A percentile compares a stretch with the other conserved stretches of the same genome.
phyloP scores from a whole-genome alignment of 2,113 vertebrate species.

The Passer domesticus region DNA sequence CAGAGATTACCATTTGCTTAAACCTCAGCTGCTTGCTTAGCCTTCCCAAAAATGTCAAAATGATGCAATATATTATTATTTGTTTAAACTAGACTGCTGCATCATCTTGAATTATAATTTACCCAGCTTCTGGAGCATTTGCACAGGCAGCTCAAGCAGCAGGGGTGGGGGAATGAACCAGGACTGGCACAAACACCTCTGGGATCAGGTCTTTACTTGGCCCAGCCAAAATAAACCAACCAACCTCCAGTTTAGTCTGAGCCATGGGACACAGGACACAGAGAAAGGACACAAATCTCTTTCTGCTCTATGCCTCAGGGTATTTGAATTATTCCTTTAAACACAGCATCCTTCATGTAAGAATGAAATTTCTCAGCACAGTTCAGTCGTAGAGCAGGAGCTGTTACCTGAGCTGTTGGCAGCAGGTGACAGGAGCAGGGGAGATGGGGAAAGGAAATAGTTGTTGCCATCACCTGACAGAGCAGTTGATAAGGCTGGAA shows the following conservation, averaged over 20 bases:
- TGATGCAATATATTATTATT: neutral
- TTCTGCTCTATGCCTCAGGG: neutral
- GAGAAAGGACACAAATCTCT: neutral
- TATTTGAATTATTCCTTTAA: neutral
- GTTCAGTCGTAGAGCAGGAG: rapidly evolving
- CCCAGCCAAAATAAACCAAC: neutral
- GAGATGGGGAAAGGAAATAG: neutral
- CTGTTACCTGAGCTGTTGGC: neutral
- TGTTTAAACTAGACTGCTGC: neutral
- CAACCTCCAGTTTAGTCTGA: neutral
- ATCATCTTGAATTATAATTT: neutral
- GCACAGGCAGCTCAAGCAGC: neutral
- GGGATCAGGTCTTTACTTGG: neutral
- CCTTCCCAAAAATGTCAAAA: neutral
- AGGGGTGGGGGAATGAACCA: neutral
- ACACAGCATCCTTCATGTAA: neutral
- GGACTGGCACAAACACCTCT: neutral
- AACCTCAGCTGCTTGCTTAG: neutral
- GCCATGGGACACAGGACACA: neutral
- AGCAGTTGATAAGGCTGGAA: neutral
- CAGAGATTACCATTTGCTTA: neutral
- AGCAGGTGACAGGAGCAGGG: neutral
- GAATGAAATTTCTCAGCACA: neutral
- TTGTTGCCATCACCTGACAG: neutral
- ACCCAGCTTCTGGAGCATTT: neutral